Percentiles rank a stretch among this genome's conserved stretches.
Evolutionary conservation across 1,140 invertebrate genomes (phyloP).

Genomic region (Drosophila hydei): DNA sequence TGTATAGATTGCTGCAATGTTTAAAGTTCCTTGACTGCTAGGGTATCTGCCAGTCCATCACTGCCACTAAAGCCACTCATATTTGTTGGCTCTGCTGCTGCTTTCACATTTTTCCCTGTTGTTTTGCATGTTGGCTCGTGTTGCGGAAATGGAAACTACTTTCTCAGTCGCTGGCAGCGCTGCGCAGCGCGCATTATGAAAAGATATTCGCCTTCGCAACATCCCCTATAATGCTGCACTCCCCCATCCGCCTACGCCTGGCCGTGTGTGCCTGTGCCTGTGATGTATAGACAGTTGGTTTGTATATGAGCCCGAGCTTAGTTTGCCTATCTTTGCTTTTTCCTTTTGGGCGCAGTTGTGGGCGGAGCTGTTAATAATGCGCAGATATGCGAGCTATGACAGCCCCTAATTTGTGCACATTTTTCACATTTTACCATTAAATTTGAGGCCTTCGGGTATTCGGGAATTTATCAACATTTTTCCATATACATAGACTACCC

Average conservation of each 20-base stretch:
- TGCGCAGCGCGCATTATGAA: constrained; percentile 47
- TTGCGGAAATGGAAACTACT: constrained; percentile 65
- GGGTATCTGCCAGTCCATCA: not conserved
- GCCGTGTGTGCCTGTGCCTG: constrained; percentile 16
- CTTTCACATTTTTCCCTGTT: constrained; percentile 4
- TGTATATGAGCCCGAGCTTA: constrained; percentile 41
- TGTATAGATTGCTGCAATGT: too few species aligned
- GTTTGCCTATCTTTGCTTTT: constrained; percentile 8
- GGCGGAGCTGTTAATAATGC: constrained; percentile 34
- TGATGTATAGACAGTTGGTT: constrained; percentile 58
- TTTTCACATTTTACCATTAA: constrained; percentile 44
- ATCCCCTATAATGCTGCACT: not conserved
- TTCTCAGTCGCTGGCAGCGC: constrained; percentile 52
- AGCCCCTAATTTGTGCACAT: constrained; percentile 51
- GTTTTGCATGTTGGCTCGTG: constrained; percentile 15
- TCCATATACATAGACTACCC: constrained; percentile 2
- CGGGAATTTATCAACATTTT: constrained; percentile 37
- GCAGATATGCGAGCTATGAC: constrained; percentile 49
- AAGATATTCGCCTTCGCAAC: constrained; percentile 47
- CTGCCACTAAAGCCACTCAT: not conserved
- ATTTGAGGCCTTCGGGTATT: constrained; percentile 22
- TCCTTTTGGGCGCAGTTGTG: constrained; percentile 1
- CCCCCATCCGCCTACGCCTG: not conserved
- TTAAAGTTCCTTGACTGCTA: too few species aligned
- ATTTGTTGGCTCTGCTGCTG: not conserved